Conservation (phyloP, 2,113 vertebrate genomes). For the Pipa parva region DNA sequence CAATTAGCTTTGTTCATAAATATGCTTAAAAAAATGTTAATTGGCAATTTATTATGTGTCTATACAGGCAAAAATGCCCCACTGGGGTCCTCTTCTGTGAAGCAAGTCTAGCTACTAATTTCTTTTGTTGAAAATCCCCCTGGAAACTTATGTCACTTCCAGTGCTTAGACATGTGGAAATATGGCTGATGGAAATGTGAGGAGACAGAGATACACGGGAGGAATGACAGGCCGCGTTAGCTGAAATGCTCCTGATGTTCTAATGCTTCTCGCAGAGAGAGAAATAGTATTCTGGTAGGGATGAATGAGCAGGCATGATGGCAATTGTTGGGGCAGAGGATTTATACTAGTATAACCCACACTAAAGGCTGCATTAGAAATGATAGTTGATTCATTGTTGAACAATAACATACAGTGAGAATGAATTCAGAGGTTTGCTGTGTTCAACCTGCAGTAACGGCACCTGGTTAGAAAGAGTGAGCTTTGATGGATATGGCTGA, state of each 20-base stretch:
- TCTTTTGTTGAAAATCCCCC: slow-evolving; percentile 31
- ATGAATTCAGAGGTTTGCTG: slow-evolving; percentile 3
- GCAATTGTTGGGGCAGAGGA: no score
- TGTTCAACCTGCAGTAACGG: background rate
- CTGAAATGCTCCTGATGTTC: slow-evolving; percentile 30
- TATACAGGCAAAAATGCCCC: slow-evolving; percentile 8
- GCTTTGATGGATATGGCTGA: no score
- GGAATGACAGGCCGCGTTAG: slow-evolving; percentile 39
- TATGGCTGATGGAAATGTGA: slow-evolving; percentile 64
- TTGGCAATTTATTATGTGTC: slow-evolving; percentile 16
- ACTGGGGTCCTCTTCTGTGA: slow-evolving; percentile 1
- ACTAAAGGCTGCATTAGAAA: slow-evolving; percentile 61
- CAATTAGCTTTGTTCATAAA: no score
- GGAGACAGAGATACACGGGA: slow-evolving; percentile 53
- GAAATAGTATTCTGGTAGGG: slow-evolving; percentile 33
- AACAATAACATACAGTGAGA: slow-evolving; percentile 12
- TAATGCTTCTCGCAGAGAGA: slow-evolving; percentile 22
- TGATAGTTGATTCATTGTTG: slow-evolving; percentile 29
- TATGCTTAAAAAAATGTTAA: slow-evolving; percentile 21
- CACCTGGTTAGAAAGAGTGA: background rate
- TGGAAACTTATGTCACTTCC: slow-evolving; percentile 70
- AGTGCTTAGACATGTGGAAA: slow-evolving; percentile 71
- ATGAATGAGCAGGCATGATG: slow-evolving; percentile 36
- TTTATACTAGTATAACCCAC: slow-evolving; percentile 67
- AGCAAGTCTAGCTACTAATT: slow-evolving; percentile 30